Evolutionary conservation across 2,888 invertebrate genomes (phyloP).

Genomic region (Atethmia centrago): DNA sequence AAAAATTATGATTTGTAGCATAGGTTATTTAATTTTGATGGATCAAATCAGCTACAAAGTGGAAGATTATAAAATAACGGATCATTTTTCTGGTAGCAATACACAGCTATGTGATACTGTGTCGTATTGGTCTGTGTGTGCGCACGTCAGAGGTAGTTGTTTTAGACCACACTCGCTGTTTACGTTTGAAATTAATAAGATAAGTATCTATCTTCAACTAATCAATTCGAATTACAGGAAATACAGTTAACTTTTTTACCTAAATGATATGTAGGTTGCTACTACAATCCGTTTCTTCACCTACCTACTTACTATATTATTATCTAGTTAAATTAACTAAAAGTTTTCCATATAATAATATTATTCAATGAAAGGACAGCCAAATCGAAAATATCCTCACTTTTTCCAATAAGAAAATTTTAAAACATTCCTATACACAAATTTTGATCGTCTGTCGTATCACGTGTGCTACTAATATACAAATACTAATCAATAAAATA

Average conservation of each 20-base stretch:
- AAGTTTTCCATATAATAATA: not conserved
- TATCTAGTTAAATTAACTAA: not conserved
- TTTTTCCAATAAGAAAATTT: not conserved
- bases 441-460: not conserved
- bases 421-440: not conserved
- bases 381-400: not conserved
- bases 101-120: not conserved
- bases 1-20: not conserved
- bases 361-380: not conserved
- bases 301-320: not conserved
- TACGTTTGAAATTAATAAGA: not conserved
- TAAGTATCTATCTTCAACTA: not conserved
- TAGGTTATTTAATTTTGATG: constrained; percentile 1
- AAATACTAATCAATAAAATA: too few relatives aligned
- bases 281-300: too few relatives aligned
- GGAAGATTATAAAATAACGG: not conserved
- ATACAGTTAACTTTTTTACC: not conserved
- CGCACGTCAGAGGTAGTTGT: not conserved
- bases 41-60: not conserved
- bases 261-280: not conserved
- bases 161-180: not conserved
- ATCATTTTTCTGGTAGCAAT: not conserved
- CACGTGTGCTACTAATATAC: too few relatives aligned
- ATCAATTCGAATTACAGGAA: not conserved
- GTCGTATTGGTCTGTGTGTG: not conserved